Conservation (phyloP, 2,113 vertebrate genomes). For the Butastur rufipennis region DNA sequence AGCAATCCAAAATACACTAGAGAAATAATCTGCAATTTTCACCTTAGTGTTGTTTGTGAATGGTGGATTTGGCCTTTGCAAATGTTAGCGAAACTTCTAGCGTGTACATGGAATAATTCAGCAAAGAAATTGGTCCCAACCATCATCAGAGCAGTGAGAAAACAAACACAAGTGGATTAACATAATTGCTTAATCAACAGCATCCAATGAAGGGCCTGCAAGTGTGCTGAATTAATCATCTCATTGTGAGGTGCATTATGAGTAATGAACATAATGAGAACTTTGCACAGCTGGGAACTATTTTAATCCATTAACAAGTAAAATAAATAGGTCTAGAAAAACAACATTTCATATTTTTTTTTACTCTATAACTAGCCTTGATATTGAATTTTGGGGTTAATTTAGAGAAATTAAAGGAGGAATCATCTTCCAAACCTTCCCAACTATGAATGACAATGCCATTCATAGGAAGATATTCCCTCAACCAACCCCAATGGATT, state of each 20-base stretch:
- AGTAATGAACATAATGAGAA: slow-evolving; percentile 82
- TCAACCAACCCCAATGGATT: background rate
- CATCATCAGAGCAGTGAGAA: slow-evolving; percentile 72
- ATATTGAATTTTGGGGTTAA: slow-evolving; percentile 50
- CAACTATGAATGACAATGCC: background rate
- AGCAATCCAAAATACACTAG: background rate
- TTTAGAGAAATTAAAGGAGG: background rate
- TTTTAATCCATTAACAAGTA: slow-evolving; percentile 87
- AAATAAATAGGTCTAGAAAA: slow-evolving; percentile 84
- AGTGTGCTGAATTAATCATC: slow-evolving; percentile 87
- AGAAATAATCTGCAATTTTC: slow-evolving; percentile 35
- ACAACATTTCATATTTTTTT: slow-evolving; percentile 49
- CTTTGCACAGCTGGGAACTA: slow-evolving; percentile 87
- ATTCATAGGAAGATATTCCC: background rate
- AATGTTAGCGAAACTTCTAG: slow-evolving; percentile 33
- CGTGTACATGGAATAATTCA: slow-evolving; percentile 49
- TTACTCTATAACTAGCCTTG: background rate
- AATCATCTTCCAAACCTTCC: background rate
- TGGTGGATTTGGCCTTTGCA: background rate
- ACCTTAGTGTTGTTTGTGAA: background rate
- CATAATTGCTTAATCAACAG: slow-evolving; percentile 85
- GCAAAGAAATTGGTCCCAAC: slow-evolving; percentile 67
- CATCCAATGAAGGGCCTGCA: slow-evolving; percentile 59
- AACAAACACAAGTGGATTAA: slow-evolving; percentile 87
- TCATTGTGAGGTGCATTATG: slow-evolving; percentile 82